Percentiles rank a stretch among this genome's conserved stretches.
phyloP scores from a whole-genome alignment of 2,797 vertebrate species.

The Loriculus beryllinus region DNA sequence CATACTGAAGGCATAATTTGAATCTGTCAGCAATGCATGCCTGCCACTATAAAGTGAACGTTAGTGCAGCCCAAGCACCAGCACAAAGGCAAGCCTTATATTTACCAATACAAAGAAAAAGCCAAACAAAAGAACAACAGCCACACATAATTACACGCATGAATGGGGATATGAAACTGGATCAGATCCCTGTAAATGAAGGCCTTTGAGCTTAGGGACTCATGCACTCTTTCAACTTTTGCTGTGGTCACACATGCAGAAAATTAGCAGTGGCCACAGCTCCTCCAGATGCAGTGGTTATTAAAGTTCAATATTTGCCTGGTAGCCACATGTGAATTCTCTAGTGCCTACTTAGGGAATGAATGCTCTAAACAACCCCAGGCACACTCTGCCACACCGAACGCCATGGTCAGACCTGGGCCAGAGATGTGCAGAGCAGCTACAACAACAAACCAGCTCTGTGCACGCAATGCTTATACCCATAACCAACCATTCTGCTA shows the following conservation, averaged over 20 bases:
- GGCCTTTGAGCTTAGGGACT: background rate
- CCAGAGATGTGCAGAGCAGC: background rate
- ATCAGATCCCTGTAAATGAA: background rate
- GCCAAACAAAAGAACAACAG: constrained; percentile 12
- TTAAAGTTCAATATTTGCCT: background rate
- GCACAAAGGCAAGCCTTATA: background rate
- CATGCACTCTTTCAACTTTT: background rate
- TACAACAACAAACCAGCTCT: background rate
- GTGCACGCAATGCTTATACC: rapidly evolving
- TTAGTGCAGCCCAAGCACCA: background rate
- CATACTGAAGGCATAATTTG: background rate
- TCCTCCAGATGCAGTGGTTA: background rate
- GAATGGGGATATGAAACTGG: background rate
- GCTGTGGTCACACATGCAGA: constrained; percentile 2
- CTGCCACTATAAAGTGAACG: background rate
- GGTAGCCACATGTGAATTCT: background rate
- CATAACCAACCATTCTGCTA: rapidly evolving
- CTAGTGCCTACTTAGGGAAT: background rate
- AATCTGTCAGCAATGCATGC: background rate
- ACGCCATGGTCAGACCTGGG: rapidly evolving
- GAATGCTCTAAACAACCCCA: background rate
- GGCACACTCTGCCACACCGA: background rate
- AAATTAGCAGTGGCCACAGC: constrained; percentile 1
- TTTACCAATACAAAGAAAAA: background rate
- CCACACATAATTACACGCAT: background rate